Percentiles rank a stretch among this genome's conserved stretches.
These are phyloP conservation scores for Phaetusa simplex DNA, from an alignment of 2,113 vertebrate species.

Conservation along the genomic window DNA sequence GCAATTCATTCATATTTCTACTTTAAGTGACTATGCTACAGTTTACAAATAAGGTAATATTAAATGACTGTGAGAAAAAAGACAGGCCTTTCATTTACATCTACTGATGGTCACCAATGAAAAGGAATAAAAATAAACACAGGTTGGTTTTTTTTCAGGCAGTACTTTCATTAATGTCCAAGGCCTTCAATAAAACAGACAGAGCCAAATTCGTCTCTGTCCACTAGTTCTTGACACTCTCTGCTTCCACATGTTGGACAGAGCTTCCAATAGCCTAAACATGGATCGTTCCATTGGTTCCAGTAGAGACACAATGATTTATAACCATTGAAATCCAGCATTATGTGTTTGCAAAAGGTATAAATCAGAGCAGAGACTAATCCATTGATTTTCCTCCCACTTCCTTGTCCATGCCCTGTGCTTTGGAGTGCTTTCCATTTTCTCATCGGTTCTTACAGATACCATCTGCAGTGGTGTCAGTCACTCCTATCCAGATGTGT, in stretches of 20 bases:
- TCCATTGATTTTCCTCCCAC: not conserved
- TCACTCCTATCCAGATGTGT: not conserved
- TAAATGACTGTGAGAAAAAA: not conserved
- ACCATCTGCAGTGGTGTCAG: not conserved
- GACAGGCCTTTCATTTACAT: not conserved
- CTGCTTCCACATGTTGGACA: not conserved
- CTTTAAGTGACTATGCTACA: not conserved
- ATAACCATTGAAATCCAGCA: not conserved
- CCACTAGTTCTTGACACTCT: not conserved
- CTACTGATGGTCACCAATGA: not conserved
- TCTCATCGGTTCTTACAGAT: not conserved
- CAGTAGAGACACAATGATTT: not conserved
- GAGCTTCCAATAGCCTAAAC: not conserved
- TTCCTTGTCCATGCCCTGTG: not conserved
- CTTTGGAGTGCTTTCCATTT: not conserved
- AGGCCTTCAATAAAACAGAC: not conserved
- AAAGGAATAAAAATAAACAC: not conserved
- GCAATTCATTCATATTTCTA: constrained; percentile 35
- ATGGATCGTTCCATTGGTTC: not conserved
- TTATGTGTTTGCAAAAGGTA: not conserved
- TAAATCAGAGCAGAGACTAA: not conserved
- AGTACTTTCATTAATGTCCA: not conserved
- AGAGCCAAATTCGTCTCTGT: not conserved
- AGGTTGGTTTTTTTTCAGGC: not conserved
- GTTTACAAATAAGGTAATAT: not conserved